Conservation (phyloP, 2,797 vertebrate genomes). For the Sebastes cheni region DNA sequence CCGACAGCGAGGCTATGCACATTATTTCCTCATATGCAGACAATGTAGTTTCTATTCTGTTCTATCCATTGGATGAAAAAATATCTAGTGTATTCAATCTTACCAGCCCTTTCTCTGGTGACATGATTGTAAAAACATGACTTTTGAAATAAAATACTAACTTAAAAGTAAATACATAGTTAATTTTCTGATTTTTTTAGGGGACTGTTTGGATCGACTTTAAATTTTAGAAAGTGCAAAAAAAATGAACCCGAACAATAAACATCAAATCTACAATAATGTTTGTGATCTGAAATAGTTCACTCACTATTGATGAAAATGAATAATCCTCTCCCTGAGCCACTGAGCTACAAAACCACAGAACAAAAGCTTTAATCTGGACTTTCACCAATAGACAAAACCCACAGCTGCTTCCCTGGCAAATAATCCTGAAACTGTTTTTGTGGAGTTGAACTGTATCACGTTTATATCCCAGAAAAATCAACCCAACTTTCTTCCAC, state of each 20-base stretch:
- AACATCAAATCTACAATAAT: not conserved
- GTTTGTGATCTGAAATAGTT: slow-evolving; percentile 24
- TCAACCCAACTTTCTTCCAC: not conserved
- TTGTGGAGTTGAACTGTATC: slow-evolving; percentile 29
- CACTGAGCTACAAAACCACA: slow-evolving; percentile 42
- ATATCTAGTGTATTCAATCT: not conserved
- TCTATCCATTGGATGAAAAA: not conserved
- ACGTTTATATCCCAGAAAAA: slow-evolving; percentile 1
- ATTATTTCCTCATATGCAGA: not conserved
- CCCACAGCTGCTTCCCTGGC: slow-evolving; percentile 32
- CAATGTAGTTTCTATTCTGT: not conserved
- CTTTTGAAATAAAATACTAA: not conserved
- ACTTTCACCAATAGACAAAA: slow-evolving; percentile 50
- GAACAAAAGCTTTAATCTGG: slow-evolving; percentile 68
- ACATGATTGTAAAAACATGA: not conserved
- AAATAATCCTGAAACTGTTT: slow-evolving; percentile 43
- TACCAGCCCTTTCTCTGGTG: not conserved
- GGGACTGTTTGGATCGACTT: not conserved
- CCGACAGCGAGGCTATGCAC: not conserved
- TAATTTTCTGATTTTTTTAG: not conserved
- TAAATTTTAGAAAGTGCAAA: not conserved
- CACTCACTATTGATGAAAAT: slow-evolving; percentile 18
- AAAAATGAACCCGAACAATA: not conserved
- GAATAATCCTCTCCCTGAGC: slow-evolving; percentile 24
- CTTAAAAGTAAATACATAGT: not conserved